These are phyloP conservation scores for Synchiropus splendidus DNA, from an alignment of 2,113 vertebrate species.

Conservation along the genomic window DNA sequence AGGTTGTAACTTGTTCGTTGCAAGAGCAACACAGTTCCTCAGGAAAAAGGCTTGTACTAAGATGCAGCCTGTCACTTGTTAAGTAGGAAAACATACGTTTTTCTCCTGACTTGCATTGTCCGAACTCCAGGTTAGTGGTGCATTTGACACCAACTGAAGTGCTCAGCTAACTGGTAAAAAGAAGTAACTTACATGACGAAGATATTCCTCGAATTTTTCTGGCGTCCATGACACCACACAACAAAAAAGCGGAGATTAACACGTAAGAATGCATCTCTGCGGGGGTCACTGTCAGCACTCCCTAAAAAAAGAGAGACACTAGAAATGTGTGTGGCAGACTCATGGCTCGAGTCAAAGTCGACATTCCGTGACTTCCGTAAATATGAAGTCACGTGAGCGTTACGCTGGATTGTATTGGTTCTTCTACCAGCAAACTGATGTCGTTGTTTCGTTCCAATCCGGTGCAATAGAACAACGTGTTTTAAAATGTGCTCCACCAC, in stretches of 20 bases:
- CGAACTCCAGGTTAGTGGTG: too few species aligned
- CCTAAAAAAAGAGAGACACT: conserved; percentile 17
- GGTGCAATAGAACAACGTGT: too few species aligned
- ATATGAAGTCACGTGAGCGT: conserved; percentile 25
- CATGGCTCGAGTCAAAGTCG: conserved; percentile 5
- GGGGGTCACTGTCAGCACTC: neutral
- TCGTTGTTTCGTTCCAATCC: too few species aligned
- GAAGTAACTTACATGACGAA: conserved; percentile 55
- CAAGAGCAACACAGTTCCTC: too few species aligned
- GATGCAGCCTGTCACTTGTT: too few species aligned
- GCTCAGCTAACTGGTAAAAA: too few species aligned
- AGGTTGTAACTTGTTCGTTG: too few species aligned
- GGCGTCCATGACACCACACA: conserved; percentile 34
- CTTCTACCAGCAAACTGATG: neutral
- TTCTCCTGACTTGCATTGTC: too few species aligned
- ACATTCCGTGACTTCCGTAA: conserved; percentile 35
- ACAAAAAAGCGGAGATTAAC: conserved; percentile 26
- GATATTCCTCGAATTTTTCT: conserved; percentile 63
- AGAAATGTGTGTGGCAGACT: conserved; percentile 18
- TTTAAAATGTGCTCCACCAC: too few species aligned
- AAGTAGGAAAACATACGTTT: too few species aligned
- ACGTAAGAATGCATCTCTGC: conserved; percentile 41
- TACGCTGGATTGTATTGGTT: conserved; percentile 11
- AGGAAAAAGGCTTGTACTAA: too few species aligned
- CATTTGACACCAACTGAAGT: too few species aligned